Evolutionary conservation across 2,113 vertebrate species (phyloP).

Genomic region (Clinocottus analis): DNA sequence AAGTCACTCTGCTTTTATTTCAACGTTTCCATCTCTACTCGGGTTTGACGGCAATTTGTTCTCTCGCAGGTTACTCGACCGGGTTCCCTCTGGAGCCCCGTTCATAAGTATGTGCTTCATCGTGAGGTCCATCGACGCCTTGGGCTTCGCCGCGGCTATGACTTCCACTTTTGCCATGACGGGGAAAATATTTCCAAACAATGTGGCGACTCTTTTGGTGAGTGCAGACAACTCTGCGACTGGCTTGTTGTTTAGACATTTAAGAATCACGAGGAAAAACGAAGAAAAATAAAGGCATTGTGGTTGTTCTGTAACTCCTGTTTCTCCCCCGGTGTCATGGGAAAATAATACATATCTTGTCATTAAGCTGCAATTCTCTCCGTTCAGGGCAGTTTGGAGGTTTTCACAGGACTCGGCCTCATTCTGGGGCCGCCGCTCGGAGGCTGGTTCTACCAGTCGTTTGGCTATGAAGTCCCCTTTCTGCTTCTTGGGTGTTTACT

Average conservation of each 20-base stretch:
- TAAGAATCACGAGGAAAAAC: constrained; percentile 56
- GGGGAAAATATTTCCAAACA: constrained; percentile 90
- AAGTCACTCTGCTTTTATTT: background rate
- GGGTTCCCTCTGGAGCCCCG: constrained; percentile 79
- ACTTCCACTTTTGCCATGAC: constrained; percentile 91
- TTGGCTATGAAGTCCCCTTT: constrained; percentile 94
- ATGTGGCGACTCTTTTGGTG: constrained; percentile 95
- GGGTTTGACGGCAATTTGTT: background rate
- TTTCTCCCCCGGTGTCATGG: background rate
- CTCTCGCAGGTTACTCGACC: constrained; percentile 87
- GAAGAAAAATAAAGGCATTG: constrained; percentile 37
- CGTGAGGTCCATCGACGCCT: constrained; percentile 89
- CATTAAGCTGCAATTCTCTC: background rate
- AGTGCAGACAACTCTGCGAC: constrained; percentile 65
- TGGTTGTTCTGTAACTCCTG: constrained; percentile 28
- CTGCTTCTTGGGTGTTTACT: constrained; percentile 89
- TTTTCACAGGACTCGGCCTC: constrained; percentile 92
- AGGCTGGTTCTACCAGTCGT: constrained; percentile 92
- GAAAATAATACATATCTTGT: background rate
- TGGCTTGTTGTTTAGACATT: constrained; percentile 60
- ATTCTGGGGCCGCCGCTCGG: constrained; percentile 94
- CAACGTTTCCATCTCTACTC: background rate
- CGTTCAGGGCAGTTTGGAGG: constrained; percentile 91
- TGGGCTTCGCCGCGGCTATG: constrained; percentile 89
- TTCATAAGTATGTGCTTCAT: constrained; percentile 92